These are phyloP conservation scores for Schrankia costaestrigalis DNA, from an alignment of 2,888 invertebrate species.

Conservation along the genomic window DNA sequence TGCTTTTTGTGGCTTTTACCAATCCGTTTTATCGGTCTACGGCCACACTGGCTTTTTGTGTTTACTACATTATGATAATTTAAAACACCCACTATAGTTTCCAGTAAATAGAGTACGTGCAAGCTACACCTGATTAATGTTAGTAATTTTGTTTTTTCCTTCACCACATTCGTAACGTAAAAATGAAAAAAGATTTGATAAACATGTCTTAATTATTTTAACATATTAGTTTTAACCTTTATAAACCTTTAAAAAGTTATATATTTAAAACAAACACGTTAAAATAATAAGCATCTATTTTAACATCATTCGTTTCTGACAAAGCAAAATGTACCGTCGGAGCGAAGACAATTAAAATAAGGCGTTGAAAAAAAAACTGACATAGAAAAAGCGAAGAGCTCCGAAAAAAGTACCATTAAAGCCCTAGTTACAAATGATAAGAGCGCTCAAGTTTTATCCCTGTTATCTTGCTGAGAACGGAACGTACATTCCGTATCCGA, in stretches of 20 bases:
- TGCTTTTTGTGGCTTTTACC: no score
- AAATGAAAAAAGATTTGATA: no score
- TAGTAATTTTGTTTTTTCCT: no score
- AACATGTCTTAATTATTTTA: neutral
- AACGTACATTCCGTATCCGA: constrained; percentile 19
- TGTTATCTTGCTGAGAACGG: constrained; percentile 60
- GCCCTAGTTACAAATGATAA: constrained; percentile 69
- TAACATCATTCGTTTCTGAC: constrained; percentile 16
- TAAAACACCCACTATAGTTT: no score
- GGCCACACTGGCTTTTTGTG: no score
- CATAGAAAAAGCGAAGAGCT: constrained; percentile 64
- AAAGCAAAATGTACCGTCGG: constrained; percentile 24
- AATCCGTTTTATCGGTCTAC: no score
- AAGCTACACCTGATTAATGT: no score
- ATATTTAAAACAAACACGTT: constrained; percentile 1
- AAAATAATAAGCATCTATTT: constrained; percentile 2
- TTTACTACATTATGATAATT: no score
- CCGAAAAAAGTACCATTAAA: constrained; percentile 68
- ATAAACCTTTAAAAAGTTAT: neutral
- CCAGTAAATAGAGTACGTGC: no score
- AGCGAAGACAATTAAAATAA: constrained; percentile 67
- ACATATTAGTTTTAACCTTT: neutral
- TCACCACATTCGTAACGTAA: no score
- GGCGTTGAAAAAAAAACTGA: constrained; percentile 61
- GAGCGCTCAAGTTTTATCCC: constrained; percentile 47